Percentiles rank a stretch among this genome's conserved stretches.
phyloP scores from a whole-genome alignment of 2,113 vertebrate genomes.

The Dendrocopos noguchii region DNA sequence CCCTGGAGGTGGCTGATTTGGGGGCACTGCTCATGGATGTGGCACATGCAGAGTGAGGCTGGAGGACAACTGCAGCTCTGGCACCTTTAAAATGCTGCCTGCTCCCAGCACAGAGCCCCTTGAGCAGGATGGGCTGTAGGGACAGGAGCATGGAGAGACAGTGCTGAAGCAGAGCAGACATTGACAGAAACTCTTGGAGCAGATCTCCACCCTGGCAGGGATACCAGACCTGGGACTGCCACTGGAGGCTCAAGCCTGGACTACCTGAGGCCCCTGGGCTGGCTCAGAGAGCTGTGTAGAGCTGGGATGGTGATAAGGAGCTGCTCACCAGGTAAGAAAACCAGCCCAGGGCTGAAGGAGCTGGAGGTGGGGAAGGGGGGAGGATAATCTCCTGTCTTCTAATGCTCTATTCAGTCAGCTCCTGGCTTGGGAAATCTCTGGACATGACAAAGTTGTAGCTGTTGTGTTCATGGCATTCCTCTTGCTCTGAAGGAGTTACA shows the following conservation, averaged over 20 bases:
- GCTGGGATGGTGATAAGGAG: neutral
- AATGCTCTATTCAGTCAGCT: neutral
- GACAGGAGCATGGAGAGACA: neutral
- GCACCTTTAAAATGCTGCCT: neutral
- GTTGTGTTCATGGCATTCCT: neutral
- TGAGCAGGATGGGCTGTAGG: neutral
- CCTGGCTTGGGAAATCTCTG: neutral
- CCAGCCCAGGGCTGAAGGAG: neutral
- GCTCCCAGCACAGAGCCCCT: neutral
- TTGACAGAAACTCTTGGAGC: neutral
- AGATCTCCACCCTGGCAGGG: neutral
- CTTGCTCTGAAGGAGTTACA: neutral
- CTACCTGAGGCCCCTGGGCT: neutral
- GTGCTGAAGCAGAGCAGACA: neutral
- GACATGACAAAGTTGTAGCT: neutral
- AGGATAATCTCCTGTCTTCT: neutral
- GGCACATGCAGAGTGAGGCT: neutral
- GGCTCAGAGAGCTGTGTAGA: neutral
- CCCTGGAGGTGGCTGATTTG: accelerated
- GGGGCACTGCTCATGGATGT: neutral
- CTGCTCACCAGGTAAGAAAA: neutral
- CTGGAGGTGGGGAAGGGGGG: neutral
- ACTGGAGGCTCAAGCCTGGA: neutral
- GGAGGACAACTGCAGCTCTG: neutral
- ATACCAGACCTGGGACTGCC: neutral